A percentile compares a stretch with the other conserved stretches of the same genome.
Evolutionary conservation across 2,888 invertebrate genomes (phyloP).

Genomic region (Abrostola tripartita): DNA sequence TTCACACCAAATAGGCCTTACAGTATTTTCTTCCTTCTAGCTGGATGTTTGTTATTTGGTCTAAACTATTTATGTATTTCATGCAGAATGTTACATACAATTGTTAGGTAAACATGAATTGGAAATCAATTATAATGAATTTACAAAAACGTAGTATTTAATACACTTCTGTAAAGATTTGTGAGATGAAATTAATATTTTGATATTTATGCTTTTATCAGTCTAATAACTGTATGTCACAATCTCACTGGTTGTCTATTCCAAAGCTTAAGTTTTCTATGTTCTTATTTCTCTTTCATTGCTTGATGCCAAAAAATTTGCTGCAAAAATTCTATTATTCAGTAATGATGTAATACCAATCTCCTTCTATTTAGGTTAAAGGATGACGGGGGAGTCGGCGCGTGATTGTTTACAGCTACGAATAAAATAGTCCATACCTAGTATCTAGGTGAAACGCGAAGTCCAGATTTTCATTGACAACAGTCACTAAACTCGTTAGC

Average conservation of each 20-base stretch:
- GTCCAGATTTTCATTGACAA: conserved; percentile 29
- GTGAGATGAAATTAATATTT: conserved; percentile 4
- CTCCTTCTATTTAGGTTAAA: conserved; percentile 82
- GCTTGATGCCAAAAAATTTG: conserved; percentile 87
- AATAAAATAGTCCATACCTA: conserved; percentile 46
- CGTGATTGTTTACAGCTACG: conserved; percentile 35
- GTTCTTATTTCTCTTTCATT: conserved; percentile 73
- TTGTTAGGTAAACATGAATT: conserved; percentile 4
- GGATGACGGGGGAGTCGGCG: conserved; percentile 72
- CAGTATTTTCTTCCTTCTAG: conserved; percentile 22
- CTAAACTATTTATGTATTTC: conserved; percentile 7
- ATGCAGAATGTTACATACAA: conserved; percentile 20
- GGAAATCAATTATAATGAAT: conserved; percentile 1
- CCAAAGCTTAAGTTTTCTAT: conserved; percentile 82
- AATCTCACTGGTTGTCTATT: conserved; percentile 82
- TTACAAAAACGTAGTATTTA: conserved; percentile 6
- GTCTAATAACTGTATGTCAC: conserved; percentile 40
- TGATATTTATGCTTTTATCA: conserved; percentile 7
- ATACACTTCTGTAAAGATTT: conserved; percentile 5
- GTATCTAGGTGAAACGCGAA: conserved; percentile 45
- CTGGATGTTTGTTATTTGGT: conserved; percentile 8
- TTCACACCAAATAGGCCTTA: conserved; percentile 25
- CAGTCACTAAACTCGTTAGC: conserved; percentile 27
- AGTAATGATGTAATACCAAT: conserved; percentile 79
- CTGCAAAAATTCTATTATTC: conserved; percentile 80